A percentile compares a stretch with the other conserved stretches of the same genome.
These are phyloP conservation scores for Serinus canaria DNA, from an alignment of 2,113 vertebrate species.

Conservation along the genomic window DNA sequence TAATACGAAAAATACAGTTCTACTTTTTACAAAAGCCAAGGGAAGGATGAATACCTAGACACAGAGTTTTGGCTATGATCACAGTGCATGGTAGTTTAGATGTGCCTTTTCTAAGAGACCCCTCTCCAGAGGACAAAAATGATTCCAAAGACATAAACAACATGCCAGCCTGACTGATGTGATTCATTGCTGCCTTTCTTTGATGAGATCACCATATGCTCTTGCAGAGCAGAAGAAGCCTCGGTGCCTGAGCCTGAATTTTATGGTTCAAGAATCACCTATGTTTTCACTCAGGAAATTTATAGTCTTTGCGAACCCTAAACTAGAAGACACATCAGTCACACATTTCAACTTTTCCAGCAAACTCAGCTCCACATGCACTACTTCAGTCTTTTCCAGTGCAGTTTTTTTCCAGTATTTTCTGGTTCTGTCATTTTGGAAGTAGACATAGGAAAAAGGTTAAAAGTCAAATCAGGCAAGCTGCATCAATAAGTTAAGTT, in stretches of 20 bases:
- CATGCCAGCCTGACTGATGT: background rate
- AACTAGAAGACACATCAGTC: background rate
- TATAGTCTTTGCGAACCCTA: background rate
- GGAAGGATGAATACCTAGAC: background rate
- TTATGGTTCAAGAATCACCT: conserved; percentile 13
- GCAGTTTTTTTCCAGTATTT: background rate
- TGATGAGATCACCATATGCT: conserved; percentile 14
- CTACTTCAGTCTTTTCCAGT: background rate
- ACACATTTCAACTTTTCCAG: background rate
- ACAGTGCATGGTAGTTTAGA: background rate
- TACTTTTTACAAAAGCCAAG: background rate
- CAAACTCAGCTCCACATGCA: background rate
- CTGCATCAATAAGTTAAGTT: background rate
- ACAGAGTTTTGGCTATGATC: background rate
- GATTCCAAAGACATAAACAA: background rate
- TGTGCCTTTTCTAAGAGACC: background rate
- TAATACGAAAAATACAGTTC: background rate
- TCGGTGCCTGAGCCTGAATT: background rate
- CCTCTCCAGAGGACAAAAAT: background rate
- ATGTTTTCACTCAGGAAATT: background rate
- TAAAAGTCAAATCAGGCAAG: background rate
- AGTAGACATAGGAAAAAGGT: background rate
- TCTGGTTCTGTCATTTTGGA: background rate
- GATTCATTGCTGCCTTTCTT: background rate
- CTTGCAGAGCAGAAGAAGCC: background rate